These are phyloP conservation scores for Hetaerina americana DNA, from an alignment of 1,140 invertebrate genomes.

Conservation along the genomic window DNA sequence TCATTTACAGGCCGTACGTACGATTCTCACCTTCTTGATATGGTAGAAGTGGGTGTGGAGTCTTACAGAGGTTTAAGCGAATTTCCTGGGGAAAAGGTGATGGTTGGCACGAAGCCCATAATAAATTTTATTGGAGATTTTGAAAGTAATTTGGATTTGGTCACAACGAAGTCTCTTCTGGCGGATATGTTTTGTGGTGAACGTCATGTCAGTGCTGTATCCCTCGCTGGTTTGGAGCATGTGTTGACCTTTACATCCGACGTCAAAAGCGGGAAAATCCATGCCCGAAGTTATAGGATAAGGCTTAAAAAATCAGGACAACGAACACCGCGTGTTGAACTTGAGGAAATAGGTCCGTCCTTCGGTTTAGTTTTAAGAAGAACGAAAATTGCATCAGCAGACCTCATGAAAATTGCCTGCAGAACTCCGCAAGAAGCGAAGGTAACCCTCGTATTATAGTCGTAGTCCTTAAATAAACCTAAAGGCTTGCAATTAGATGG, in stretches of 20 bases:
- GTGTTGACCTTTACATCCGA: constrained; percentile 65
- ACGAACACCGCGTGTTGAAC: constrained; percentile 73
- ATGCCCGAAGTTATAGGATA: constrained; percentile 81
- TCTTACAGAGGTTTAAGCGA: constrained; percentile 64
- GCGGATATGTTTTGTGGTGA: constrained; percentile 90
- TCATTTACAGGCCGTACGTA: constrained; percentile 54
- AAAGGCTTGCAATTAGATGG: neutral
- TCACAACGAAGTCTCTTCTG: constrained; percentile 76
- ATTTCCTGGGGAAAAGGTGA: constrained; percentile 67
- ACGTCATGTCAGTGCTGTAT: constrained; percentile 52
- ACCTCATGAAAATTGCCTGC: constrained; percentile 77
- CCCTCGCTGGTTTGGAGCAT: constrained; percentile 87
- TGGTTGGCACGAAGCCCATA: constrained; percentile 78
- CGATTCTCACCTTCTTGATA: constrained; percentile 83
- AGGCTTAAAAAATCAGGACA: constrained; percentile 82
- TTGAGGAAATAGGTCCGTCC: constrained; percentile 90
- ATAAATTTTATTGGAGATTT: constrained; percentile 85
- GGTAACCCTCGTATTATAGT: neutral
- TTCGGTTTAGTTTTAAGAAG: constrained; percentile 75
- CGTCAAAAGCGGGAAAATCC: constrained; percentile 62
- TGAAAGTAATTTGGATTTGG: constrained; percentile 62
- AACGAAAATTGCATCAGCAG: constrained; percentile 77
- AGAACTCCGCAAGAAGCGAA: neutral
- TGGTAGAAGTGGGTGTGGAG: constrained; percentile 89
- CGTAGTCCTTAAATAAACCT: neutral